Conservation (phyloP, 2,888 invertebrate genomes). For the Myopa tessellatipennis region DNA sequence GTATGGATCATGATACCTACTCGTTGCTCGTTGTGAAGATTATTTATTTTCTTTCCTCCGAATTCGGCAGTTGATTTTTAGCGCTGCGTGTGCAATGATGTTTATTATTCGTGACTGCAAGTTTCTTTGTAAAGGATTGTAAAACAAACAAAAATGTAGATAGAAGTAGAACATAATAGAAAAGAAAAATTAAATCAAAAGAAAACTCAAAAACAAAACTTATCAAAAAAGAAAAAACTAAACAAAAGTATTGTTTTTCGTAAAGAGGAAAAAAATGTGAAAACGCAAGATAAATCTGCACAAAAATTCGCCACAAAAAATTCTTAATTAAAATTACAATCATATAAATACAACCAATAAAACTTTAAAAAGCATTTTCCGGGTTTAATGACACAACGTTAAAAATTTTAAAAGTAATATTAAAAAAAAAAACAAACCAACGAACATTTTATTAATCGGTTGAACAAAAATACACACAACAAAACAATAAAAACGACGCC, state of each 20-base stretch:
- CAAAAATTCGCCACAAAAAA: slow-evolving; percentile 33
- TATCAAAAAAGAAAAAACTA: slow-evolving; percentile 41
- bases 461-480: background rate
- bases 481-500: background rate
- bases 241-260: background rate
- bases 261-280: background rate
- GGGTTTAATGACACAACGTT: too few species aligned
- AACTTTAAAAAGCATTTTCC: too few species aligned
- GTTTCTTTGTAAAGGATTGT: background rate
- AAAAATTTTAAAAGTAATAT: slow-evolving; percentile 37
- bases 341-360: too few species aligned
- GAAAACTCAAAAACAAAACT: slow-evolving; percentile 42
- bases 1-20: too few species aligned
- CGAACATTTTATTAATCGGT: too few species aligned
- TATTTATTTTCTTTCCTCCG: too few species aligned
- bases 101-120: background rate
- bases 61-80: slow-evolving; percentile 25
- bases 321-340: too few species aligned
- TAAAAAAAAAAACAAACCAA: slow-evolving; percentile 36
- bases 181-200: slow-evolving; percentile 44
- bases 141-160: slow-evolving; percentile 20
- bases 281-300: slow-evolving; percentile 50
- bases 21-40: too few species aligned
- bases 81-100: background rate
- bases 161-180: slow-evolving; percentile 41